Evolutionary conservation across 1,140 invertebrate species (phyloP), one percentile per base, ranked within the genome.

Genomic region (Panonychus citri): DNA sequence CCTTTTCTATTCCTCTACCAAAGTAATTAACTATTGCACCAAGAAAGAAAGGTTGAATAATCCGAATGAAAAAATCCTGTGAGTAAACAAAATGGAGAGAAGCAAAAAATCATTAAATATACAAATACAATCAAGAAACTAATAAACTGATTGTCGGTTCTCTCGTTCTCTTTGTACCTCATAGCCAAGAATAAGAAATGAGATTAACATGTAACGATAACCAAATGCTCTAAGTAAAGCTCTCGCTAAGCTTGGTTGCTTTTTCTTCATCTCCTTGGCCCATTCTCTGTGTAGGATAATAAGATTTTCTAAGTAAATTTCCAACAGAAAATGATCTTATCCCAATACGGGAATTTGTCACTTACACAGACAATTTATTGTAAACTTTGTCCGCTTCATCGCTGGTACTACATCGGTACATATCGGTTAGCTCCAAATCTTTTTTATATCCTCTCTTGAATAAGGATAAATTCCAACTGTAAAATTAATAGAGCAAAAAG

Each of bases 21-120:
- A 64, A 63, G 43, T 64, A 58, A 21, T 58, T 28, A 21, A 64
- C 54, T 3, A 64, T n/a, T n/a, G 39, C 55, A 25, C 59, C 59
- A 1, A 60, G 10, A 10, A 53, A 42, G 12, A 60, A 21, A 4
- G 55, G 55, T 49, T 60, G 59, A 37, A n/a, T 12, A 15, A 53
- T 21, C 4, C 57, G 28, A n/a, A 60, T 26, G 10, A 40, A 50
- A 30, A 48, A 37, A 21, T 59, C 59, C 25, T 43, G 43, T n/a
- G n/a, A n/a, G 28, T 28, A 50, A 51, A 25, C 12, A 57, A 48
- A 56, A 55, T 57, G 34, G 57, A 55, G 17, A 59, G 39, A 25
- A 61, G 51, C 7, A 40, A 17, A 40, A 1, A 40, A 7, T n/a
- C n/a, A 7, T 40, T 40, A 40, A 3, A n/a, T 40, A 17, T 1